Conservation (phyloP, 2,113 vertebrate species). For the Tapirus terrestris region DNA sequence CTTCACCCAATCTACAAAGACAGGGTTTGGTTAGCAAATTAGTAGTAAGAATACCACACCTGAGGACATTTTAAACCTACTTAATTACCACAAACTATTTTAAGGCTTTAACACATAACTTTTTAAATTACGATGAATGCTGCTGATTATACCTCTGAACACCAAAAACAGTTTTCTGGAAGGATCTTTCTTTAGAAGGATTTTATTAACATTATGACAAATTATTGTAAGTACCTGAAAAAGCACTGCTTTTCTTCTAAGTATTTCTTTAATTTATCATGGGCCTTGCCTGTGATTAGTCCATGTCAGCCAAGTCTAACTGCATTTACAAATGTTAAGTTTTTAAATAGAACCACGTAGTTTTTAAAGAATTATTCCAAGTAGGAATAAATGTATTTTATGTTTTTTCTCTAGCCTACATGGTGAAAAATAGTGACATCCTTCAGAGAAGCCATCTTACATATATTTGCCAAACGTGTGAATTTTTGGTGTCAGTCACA, state of each 20-base stretch:
- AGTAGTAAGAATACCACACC: not conserved
- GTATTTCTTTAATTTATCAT: not conserved
- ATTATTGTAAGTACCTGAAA: not conserved
- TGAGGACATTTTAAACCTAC: not conserved
- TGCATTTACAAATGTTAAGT: not conserved
- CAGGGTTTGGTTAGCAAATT: not conserved
- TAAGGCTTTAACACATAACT: not conserved
- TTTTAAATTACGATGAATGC: not conserved
- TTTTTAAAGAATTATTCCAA: constrained; percentile 12
- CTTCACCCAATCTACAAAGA: not conserved
- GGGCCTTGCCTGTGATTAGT: not conserved
- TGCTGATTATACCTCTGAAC: not conserved
- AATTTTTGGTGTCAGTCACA: not conserved
- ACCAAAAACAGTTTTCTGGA: not conserved
- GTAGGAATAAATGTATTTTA: not conserved
- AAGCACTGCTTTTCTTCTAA: not conserved
- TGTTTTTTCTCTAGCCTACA: not conserved
- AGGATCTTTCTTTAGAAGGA: not conserved
- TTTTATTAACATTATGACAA: not conserved
- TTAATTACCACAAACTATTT: not conserved
- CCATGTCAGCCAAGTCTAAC: not conserved
- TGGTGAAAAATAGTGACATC: not conserved
- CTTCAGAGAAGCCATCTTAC: not conserved
- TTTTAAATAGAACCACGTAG: not conserved
- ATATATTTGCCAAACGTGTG: not conserved